Percentiles rank a stretch among this genome's conserved stretches.
These are phyloP conservation scores for Lampris incognitus DNA, from an alignment of 2,113 vertebrate species.

Conservation along the genomic window DNA sequence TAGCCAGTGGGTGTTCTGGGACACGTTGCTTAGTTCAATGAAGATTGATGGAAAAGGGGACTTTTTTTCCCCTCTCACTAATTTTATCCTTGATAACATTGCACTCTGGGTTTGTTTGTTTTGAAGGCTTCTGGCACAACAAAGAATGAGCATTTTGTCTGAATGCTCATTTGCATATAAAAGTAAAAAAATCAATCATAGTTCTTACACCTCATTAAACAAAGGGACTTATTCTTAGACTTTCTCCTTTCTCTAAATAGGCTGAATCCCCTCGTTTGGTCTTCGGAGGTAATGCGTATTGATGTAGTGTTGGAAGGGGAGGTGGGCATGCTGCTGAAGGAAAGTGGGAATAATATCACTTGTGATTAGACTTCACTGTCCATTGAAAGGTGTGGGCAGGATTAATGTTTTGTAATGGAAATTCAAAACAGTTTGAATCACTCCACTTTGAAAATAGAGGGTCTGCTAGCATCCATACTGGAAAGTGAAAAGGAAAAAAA, in stretches of 20 bases:
- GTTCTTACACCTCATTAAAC: slow-evolving; percentile 68
- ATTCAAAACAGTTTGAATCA: no score
- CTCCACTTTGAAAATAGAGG: no score
- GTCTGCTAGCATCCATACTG: no score
- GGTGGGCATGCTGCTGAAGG: neutral
- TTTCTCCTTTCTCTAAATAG: slow-evolving; percentile 42
- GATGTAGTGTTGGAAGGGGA: neutral
- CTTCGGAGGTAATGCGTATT: slow-evolving; percentile 28
- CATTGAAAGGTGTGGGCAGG: no score
- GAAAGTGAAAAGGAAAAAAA: no score
- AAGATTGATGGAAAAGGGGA: slow-evolving; percentile 28
- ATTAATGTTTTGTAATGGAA: no score
- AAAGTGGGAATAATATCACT: neutral
- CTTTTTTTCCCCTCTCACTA: slow-evolving; percentile 54
- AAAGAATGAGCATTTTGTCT: slow-evolving; percentile 59
- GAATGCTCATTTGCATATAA: slow-evolving; percentile 77
- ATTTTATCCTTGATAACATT: slow-evolving; percentile 45
- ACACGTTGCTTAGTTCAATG: neutral
- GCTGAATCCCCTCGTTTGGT: slow-evolving; percentile 24
- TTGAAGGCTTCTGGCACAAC: slow-evolving; percentile 70
- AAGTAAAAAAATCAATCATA: slow-evolving; percentile 61
- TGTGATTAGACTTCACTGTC: no score
- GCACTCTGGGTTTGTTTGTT: slow-evolving; percentile 53
- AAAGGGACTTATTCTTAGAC: slow-evolving; percentile 46
- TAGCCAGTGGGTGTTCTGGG: neutral